phyloP scores from a whole-genome alignment of 2,113 vertebrate genomes.

The Sceloporus tristichus region DNA sequence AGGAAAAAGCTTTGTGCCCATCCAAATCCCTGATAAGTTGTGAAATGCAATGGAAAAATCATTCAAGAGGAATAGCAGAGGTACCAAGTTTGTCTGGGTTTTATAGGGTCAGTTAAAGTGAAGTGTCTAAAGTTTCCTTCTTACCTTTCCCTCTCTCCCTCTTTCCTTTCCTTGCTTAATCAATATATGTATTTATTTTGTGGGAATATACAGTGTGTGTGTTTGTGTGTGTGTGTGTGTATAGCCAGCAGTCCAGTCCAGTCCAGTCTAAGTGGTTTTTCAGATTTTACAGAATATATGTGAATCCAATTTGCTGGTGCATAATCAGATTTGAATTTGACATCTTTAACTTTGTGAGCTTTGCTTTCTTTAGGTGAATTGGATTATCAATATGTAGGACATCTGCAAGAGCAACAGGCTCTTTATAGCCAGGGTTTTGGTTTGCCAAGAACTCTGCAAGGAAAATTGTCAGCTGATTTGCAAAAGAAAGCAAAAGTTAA shows the following conservation, averaged over 20 bases:
- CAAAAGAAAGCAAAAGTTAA: too few relatives aligned
- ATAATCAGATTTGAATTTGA: not conserved
- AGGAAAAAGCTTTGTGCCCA: constrained; percentile 63
- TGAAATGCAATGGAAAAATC: constrained; percentile 76
- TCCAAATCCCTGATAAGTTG: constrained; percentile 70
- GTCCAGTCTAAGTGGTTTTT: not conserved
- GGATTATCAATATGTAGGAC: not conserved
- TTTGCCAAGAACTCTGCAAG: not conserved
- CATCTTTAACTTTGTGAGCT: not conserved
- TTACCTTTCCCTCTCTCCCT: not conserved
- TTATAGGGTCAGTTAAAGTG: constrained; percentile 67
- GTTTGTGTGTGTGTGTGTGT: too few relatives aligned
- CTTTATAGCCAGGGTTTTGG: not conserved
- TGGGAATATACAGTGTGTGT: not conserved
- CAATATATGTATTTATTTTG: constrained; percentile 69
- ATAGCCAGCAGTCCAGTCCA: not conserved
- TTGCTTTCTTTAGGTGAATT: not conserved
- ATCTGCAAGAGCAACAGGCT: not conserved
- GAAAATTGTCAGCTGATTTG: too few relatives aligned
- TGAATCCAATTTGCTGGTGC: not conserved
- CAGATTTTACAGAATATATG: not conserved
- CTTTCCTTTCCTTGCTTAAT: constrained; percentile 70
- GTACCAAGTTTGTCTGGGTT: constrained; percentile 70
- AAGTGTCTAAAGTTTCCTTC: constrained; percentile 64
- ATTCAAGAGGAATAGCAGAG: constrained; percentile 69